These are phyloP conservation scores for Sinelater perroti DNA, from an alignment of 2,888 invertebrate genomes.

Conservation along the genomic window DNA sequence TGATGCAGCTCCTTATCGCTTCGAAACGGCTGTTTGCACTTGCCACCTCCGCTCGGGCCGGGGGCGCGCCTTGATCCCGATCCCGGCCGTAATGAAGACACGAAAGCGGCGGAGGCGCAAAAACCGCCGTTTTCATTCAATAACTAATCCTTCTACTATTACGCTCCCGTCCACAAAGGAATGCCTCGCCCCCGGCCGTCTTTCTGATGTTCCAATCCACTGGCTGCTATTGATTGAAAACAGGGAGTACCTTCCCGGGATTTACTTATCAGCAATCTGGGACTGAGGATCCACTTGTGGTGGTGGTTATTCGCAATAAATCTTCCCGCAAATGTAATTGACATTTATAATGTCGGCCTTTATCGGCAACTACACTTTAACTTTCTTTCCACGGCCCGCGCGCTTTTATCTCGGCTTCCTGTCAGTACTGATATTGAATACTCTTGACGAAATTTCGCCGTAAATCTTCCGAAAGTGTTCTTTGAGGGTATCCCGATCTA, in stretches of 20 bases:
- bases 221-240: constrained; percentile 14
- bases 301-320: constrained; percentile 8
- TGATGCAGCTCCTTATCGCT: constrained; percentile 1
- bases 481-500: too few species aligned
- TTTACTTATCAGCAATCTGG: constrained; percentile 11
- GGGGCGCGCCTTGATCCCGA: not conserved
- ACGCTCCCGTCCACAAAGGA: not conserved
- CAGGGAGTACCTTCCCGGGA: not conserved
- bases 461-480: too few species aligned
- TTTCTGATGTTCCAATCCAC: not conserved
- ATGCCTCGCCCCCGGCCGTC: not conserved
- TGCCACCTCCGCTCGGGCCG: not conserved
- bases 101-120: constrained; percentile 4
- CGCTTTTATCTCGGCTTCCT: too few species aligned
- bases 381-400: not conserved
- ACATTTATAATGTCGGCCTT: constrained; percentile 6
- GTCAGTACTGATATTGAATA: too few species aligned
- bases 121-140: constrained; percentile 12
- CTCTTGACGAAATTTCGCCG: too few species aligned
- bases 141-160: constrained; percentile 6
- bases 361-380: not conserved
- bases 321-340: constrained; percentile 2
- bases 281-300: not conserved
- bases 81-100: not conserved
- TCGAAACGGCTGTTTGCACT: not conserved